Base-by-base conservation (phyloP, 2,888 invertebrate genomes). In the Phortica okadai region DNA sequence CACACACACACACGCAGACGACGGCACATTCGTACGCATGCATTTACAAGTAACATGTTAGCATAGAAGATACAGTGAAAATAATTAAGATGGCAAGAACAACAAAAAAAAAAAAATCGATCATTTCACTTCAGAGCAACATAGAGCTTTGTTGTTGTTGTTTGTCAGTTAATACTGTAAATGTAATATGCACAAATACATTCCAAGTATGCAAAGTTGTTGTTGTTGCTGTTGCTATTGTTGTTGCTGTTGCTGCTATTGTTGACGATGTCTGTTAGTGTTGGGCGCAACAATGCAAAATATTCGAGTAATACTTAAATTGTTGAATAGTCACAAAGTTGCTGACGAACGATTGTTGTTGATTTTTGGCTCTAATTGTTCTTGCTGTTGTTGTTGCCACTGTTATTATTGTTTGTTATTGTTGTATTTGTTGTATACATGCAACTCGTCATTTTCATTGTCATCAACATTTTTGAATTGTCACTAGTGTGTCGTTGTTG, bases 301-400 rank as follows among this genome's bases (percentile, higher is more conserved):
- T 62, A 25, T 62, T 21, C 11, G 62, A 62, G 62, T 25, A 62
- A 62, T 25, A 62, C 62, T 33, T 73, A 78, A 84, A 82, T 77
- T 81, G 72, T 59, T 78, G 78, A 85, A 83, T 79, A 80, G 82
- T 86, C 80, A 81, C 82, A 87, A 84, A 85, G 84, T 84, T 85
- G 87, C 85, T 85, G 86, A 87, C 11, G 16, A 25, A 62, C 25
- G 62, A 33, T 16, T 62, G 25, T 25, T 54, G 54, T 10, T 62
- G 21, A 62, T 62, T 62, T 16, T 62, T 21, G 62, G 21, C 25
- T 5, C 25, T 62, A 25, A 11, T 25, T 62, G 16, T 62, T 62
- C 21, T 16, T 62, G 16, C 25, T 62, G 5, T 7, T 62, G 62
- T 21, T 62, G 16, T 33, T 62, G 62, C 25, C 8, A 8, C 8